These are phyloP conservation scores for Aporophyla nigra DNA, from an alignment of 2,888 invertebrate genomes.

Conservation along the genomic window DNA sequence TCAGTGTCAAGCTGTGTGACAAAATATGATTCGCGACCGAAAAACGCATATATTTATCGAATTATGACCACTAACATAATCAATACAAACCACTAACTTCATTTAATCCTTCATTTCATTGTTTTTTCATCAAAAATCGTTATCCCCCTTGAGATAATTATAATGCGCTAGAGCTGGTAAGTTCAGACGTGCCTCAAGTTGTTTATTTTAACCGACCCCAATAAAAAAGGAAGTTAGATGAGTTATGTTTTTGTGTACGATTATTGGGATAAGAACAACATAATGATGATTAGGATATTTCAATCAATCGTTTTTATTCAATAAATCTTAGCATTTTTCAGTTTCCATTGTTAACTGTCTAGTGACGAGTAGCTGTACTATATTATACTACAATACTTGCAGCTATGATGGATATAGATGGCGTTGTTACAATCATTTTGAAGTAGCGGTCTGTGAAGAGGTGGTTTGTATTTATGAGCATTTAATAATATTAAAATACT, in stretches of 20 bases:
- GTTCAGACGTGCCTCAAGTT: too few relatives aligned
- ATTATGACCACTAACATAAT: too few relatives aligned
- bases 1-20: too few relatives aligned
- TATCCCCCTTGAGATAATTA: too few relatives aligned
- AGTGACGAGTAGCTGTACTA: conserved; percentile 30
- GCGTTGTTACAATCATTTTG: not conserved
- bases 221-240: not conserved
- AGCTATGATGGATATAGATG: not conserved
- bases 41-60: too few relatives aligned
- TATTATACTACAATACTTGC: not conserved
- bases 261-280: not conserved
- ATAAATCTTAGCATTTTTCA: not conserved
- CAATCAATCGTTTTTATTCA: not conserved
- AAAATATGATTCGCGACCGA: too few relatives aligned
- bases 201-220: not conserved
- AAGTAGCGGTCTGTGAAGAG: not conserved
- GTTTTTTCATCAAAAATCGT: too few relatives aligned
- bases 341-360: not conserved
- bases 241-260: not conserved
- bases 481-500: not conserved
- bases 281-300: too few relatives aligned
- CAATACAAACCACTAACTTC: too few relatives aligned
- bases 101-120: too few relatives aligned
- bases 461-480: not conserved
- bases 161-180: too few relatives aligned